A percentile compares a stretch with the other conserved stretches of the same genome.
These are phyloP conservation scores for Typhlomys cinereus DNA, from an alignment of 2,113 vertebrate genomes.

Conservation along the genomic window DNA sequence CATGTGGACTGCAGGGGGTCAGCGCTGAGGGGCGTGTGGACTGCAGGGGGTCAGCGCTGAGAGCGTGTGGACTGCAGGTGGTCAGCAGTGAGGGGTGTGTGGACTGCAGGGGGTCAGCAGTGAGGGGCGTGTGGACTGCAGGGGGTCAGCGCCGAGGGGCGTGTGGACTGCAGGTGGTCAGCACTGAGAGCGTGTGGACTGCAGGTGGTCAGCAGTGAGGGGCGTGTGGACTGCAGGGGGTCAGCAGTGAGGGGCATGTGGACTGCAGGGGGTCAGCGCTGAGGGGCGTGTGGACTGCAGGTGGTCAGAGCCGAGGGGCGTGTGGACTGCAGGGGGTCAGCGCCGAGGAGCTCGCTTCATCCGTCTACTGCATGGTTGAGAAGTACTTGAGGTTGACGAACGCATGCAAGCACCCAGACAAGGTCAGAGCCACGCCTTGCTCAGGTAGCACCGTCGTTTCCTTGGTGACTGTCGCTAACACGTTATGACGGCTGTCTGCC, in stretches of 20 bases:
- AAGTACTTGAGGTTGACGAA: fast-evolving
- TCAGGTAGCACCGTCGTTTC: fast-evolving
- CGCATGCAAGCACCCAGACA: fast-evolving
- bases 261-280: no score
- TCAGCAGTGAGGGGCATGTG: no score
- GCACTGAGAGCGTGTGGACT: no score
- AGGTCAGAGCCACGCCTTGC: not conserved
- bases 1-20: fast-evolving
- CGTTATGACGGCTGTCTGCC: no score
- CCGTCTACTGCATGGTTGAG: fast-evolving
- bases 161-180: not conserved
- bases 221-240: not conserved
- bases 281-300: not conserved
- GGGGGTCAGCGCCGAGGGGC: not conserved
- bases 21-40: no score
- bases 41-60: no score
- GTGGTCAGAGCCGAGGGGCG: not conserved
- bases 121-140: not conserved
- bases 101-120: not conserved
- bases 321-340: not conserved
- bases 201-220: not conserved
- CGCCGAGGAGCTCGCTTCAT: not conserved
- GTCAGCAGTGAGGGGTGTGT: not conserved
- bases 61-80: not conserved
- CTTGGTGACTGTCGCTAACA: fast-evolving